Conservation (phyloP, 53 echinoderm and acorn worm species). For the Stichopus horrens region DNA sequence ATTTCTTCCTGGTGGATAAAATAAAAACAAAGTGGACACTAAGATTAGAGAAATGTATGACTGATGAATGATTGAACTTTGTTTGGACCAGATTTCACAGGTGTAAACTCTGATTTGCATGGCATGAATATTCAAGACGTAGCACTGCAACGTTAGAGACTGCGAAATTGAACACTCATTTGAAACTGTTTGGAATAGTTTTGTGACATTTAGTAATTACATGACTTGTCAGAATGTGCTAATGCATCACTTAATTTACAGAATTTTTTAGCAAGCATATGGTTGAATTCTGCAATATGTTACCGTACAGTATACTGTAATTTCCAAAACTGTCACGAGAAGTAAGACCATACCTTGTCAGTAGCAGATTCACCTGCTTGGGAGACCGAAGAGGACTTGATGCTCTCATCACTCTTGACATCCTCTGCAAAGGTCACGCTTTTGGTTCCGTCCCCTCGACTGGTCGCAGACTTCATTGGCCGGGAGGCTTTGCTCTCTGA, state of each 20-base stretch:
- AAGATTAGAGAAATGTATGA: background rate
- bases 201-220: too few species aligned
- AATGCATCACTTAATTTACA: too few species aligned
- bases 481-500: conserved; percentile 33
- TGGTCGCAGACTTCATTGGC: conserved; percentile 19
- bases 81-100: background rate
- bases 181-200: too few species aligned
- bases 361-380: background rate
- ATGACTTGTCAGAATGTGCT: too few species aligned
- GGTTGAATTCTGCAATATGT: too few species aligned
- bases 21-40: background rate
- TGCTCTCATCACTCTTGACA: conserved; percentile 53
- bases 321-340: too few species aligned
- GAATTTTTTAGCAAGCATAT: too few species aligned
- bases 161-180: too few species aligned
- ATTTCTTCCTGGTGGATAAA: conserved; percentile 42
- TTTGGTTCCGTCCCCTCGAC: conserved; percentile 78
- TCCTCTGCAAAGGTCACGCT: conserved; percentile 94
- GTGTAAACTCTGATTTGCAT: too few species aligned
- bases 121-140: too few species aligned
- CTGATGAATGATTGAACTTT: background rate
- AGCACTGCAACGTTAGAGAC: too few species aligned
- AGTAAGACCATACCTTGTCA: background rate
- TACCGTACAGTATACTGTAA: too few species aligned
- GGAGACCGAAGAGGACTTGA: background rate